Evolutionary conservation across 2,113 vertebrate genomes (phyloP).

Genomic region (Canis aureus): DNA sequence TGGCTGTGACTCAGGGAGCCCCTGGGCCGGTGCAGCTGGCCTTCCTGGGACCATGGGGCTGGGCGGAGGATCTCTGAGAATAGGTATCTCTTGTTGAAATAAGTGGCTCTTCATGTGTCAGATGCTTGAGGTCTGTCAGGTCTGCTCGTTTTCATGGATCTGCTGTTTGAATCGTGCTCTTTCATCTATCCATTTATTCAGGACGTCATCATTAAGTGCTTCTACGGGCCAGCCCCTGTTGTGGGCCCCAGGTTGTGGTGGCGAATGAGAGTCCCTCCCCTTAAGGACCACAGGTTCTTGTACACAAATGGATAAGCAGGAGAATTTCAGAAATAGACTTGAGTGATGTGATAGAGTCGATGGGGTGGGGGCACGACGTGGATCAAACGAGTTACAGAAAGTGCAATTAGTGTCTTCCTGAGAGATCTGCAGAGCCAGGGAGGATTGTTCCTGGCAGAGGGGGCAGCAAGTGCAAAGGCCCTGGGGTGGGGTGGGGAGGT

Average conservation of each 20-base stretch:
- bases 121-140: fast-evolving
- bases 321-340: background rate
- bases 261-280: no score
- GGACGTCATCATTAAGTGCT: fast-evolving
- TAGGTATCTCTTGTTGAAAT: fast-evolving
- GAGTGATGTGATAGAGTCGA: fast-evolving
- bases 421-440: background rate
- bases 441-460: background rate
- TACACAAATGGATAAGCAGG: no score
- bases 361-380: fast-evolving
- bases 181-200: fast-evolving
- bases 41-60: fast-evolving
- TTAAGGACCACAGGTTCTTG: background rate
- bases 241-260: fast-evolving
- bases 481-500: background rate
- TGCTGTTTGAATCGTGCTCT: fast-evolving
- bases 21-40: fast-evolving
- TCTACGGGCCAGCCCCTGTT: fast-evolving
- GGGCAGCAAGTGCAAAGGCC: background rate
- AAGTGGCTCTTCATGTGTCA: no score
- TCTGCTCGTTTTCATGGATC: fast-evolving
- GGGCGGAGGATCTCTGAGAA: background rate
- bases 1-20: background rate
- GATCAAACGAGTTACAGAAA: background rate
- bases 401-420: fast-evolving